phyloP scores from a whole-genome alignment of 2,888 invertebrate species.

The Tillus elongatus region DNA sequence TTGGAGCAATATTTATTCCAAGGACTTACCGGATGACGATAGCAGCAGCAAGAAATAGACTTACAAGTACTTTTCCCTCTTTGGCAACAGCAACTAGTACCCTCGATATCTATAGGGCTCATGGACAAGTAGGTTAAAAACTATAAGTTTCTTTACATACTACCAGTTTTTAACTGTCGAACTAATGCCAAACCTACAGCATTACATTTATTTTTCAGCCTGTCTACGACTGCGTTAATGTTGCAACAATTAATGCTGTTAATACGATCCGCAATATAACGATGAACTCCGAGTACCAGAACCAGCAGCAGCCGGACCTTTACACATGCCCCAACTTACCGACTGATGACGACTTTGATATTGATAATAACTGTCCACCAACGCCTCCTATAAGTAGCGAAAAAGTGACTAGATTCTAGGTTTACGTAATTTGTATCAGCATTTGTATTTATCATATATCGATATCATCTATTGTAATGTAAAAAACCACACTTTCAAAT shows the following conservation, averaged over 20 bases:
- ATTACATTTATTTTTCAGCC: slow-evolving; percentile 41
- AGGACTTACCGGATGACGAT: slow-evolving; percentile 59
- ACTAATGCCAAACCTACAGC: too few relatives aligned
- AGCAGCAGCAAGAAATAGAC: slow-evolving; percentile 52
- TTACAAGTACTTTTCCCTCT: slow-evolving; percentile 48
- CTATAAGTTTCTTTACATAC: neutral
- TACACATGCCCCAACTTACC: slow-evolving; percentile 32
- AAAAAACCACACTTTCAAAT: too few relatives aligned
- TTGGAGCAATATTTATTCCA: slow-evolving; percentile 58
- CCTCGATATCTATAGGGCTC: slow-evolving; percentile 40
- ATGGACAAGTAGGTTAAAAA: slow-evolving; percentile 32
- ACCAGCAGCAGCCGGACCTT: slow-evolving; percentile 28
- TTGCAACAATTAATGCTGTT: slow-evolving; percentile 42
- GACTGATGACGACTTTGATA: slow-evolving; percentile 32
- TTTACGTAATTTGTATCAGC: too few relatives aligned
- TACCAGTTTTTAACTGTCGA: neutral
- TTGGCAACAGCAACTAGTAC: slow-evolving; percentile 40
- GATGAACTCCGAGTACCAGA: slow-evolving; percentile 13
- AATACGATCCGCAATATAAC: slow-evolving; percentile 32
- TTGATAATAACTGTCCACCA: slow-evolving; percentile 28
- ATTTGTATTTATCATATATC: too few relatives aligned
- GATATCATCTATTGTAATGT: too few relatives aligned
- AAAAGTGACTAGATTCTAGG: slow-evolving; percentile 40
- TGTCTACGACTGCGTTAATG: slow-evolving; percentile 50
- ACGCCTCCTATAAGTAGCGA: slow-evolving; percentile 27